Evolutionary conservation across 1,140 invertebrate species (phyloP), one percentile per base, ranked within the genome.

Genomic region (Hycleus phaleratus): DNA sequence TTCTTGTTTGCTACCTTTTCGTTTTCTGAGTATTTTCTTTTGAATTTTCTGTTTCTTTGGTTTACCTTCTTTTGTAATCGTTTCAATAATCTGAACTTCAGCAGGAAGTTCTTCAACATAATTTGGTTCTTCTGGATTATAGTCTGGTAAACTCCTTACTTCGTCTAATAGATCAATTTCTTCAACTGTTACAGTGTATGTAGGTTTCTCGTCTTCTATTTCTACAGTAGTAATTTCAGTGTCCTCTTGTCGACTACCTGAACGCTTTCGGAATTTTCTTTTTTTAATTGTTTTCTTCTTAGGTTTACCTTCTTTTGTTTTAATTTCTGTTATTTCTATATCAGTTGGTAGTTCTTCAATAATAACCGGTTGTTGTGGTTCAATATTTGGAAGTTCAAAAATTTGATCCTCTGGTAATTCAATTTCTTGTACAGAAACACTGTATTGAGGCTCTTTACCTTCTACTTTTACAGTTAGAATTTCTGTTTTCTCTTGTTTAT

Each of bases 81-180:
- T 67, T 56, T 78, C 70, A 4, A 72, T 72, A n/a, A 75, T 63
- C n/a, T 69, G 69, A 1, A 77, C 73, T 55, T 75, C 71, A 64
- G 76, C 47, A 6, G 62, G 54, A 25, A 61, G 40, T 47, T 59
- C 7, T 11, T 49, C 24, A n/a, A 72, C 11, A 42, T 42, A 42
- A n/a, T 42, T 11, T 42, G 9, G 5, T 6, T 42, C 68, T 42
- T 32, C 32, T 5, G 32, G 32, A 32, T 32, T 32, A 32, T 32
- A 32, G 11, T 12, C 8, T 42, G 18, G 11, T 49, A 24, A 38
- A 38, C 32, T 32, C 7, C 7, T 32, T 43, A 63, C 45, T 52
- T 59, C 52, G 45, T 63, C 61, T 4, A 58, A 53, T 18, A 63
- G 45, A 52, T 62, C 61, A 32, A 32, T 32, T 32, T 51, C 53